These are phyloP conservation scores for Cyclopterus lumpus DNA, from an alignment of 2,797 vertebrate species.

Conservation along the genomic window DNA sequence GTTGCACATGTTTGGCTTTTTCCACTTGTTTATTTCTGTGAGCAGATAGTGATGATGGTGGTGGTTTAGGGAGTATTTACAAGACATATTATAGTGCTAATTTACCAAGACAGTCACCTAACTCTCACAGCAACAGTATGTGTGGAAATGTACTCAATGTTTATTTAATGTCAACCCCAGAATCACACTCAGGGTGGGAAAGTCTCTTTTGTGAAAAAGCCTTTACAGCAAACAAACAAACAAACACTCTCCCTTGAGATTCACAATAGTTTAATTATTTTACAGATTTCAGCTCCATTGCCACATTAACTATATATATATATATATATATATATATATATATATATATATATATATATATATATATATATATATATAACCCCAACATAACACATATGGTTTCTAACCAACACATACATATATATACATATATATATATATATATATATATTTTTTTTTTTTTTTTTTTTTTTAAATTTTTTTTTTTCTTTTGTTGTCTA, in stretches of 20 bases:
- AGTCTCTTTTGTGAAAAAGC: background rate
- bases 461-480: too few relatives aligned
- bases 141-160: slow-evolving; percentile 18
- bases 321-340: too few relatives aligned
- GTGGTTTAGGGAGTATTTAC: slow-evolving; percentile 43
- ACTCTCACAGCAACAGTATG: slow-evolving; percentile 16
- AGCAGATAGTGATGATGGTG: slow-evolving; percentile 45
- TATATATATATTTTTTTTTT: too few relatives aligned
- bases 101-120: slow-evolving; percentile 51
- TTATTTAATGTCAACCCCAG: background rate
- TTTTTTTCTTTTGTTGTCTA: too few relatives aligned
- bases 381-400: too few relatives aligned
- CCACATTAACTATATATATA: background rate
- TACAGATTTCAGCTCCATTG: background rate
- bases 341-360: too few relatives aligned
- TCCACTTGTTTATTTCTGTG: slow-evolving; percentile 48
- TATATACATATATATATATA: too few relatives aligned
- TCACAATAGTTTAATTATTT: background rate
- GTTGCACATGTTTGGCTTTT: slow-evolving; percentile 32
- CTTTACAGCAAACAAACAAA: slow-evolving; percentile 1
- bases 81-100: slow-evolving; percentile 58
- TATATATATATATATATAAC: too few relatives aligned
- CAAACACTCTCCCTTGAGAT: background rate
- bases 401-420: too few relatives aligned
- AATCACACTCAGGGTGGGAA: slow-evolving; percentile 7